A percentile compares a stretch with the other conserved stretches of the same genome.
These are phyloP conservation scores for Mastomys coucha DNA, from an alignment of 2,113 vertebrate genomes.

Conservation along the genomic window DNA sequence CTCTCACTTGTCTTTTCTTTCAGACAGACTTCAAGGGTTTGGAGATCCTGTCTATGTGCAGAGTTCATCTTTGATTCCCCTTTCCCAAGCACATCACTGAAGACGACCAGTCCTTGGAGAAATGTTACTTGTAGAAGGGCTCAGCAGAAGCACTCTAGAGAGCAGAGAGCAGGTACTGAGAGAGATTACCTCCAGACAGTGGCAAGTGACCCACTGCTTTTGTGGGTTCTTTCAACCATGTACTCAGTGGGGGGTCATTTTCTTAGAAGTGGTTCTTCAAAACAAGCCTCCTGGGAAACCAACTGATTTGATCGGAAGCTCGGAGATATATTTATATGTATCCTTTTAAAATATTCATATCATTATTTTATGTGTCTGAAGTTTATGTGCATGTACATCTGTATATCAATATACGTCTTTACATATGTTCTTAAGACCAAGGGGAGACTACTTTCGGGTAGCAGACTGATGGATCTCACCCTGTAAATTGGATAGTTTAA, in stretches of 20 bases:
- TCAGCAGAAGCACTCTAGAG: not conserved
- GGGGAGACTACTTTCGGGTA: not conserved
- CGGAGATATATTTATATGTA: not conserved
- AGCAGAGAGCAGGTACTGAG: not conserved
- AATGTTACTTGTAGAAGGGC: not conserved
- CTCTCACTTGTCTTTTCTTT: conserved; percentile 7
- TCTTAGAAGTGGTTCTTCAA: not conserved
- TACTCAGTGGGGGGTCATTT: not conserved
- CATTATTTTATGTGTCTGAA: not conserved
- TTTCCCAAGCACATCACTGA: not conserved
- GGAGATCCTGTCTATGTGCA: not conserved
- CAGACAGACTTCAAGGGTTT: conserved; percentile 12
- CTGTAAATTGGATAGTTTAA: not conserved
- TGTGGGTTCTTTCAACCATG: not conserved
- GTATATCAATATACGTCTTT: no score
- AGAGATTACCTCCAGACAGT: not conserved
- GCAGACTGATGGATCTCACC: not conserved
- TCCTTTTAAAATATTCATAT: not conserved
- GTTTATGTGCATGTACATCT: not conserved
- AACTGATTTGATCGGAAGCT: not conserved
- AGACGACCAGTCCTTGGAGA: not conserved
- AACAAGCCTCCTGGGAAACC: not conserved
- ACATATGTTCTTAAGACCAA: not conserved
- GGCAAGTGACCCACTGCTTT: not conserved
- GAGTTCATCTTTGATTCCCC: not conserved